Base-by-base conservation (phyloP, 2,888 invertebrate species). In the Tipula lateralis region DNA sequence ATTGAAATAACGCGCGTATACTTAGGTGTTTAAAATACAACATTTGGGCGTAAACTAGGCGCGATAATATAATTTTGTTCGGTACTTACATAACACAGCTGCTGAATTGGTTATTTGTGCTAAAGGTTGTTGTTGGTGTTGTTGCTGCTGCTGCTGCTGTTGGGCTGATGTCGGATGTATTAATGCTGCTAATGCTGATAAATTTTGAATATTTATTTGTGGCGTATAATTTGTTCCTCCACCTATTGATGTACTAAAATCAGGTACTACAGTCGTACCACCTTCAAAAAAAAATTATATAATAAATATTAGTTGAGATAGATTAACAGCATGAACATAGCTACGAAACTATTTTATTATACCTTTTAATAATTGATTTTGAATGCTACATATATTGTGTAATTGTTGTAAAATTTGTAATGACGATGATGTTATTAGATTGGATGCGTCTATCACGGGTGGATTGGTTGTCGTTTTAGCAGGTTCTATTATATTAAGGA, bases 141-240 rank as follows among this genome's bases (percentile, higher is more conserved):
- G 82, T 82, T 66, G 66, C 2, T 66, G 87, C 80, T 85, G 85
- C 87, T 82, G 87, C 87, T 85, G 88, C 3, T 85, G 89, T 19
- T 32, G 83, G 6, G 29, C 30, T 87, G 87, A 92, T 91, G 85
- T 91, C 87, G 86, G 91, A 89, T 89, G 92, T 86, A 89, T 88
- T 89, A 92, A 89, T 89, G 91, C 90, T 85, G 97, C 96, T 87
- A 97, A 91, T 84, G 97, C 96, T 87, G 97, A 96, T 89, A 97
- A 91, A 91, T 97, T 97, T 92, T 97, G 97, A 92, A 97, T 94
- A 88, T 96, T 95, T 91, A 97, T 95, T 85, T 96, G 95, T 87
- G 94, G 94, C 88, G 95, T 88, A 87, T 92, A 89, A 66, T 66
- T 66, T 87, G 91, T 90, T 29, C 30, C 29, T 24, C 66, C 66